A percentile compares a stretch with the other conserved stretches of the same genome.
Evolutionary conservation across 2,113 vertebrate species (phyloP).

Genomic region (Oreochromis niloticus): DNA sequence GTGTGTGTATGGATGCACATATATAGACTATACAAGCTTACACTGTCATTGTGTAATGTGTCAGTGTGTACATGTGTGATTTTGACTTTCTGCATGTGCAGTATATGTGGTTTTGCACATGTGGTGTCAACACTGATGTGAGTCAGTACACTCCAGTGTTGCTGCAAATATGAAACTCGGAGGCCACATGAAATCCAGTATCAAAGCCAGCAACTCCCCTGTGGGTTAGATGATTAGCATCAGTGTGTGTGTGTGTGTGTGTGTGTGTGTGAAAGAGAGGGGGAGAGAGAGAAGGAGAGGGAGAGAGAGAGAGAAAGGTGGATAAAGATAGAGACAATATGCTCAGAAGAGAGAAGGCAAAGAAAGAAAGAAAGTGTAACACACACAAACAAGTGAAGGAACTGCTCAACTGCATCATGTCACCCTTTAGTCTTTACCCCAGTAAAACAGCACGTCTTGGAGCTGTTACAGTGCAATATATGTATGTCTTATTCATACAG

Average conservation of each 20-base stretch:
- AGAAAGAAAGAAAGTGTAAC: neutral
- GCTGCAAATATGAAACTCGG: slow-evolving; percentile 28
- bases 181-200: slow-evolving; percentile 35
- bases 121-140: neutral
- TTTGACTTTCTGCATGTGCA: neutral
- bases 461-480: neutral
- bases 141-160: slow-evolving; percentile 7
- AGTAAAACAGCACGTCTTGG: neutral
- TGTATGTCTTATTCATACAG: neutral
- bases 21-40: neutral
- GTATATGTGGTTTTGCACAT: neutral
- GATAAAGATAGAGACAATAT: neutral
- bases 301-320: neutral
- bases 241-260: neutral
- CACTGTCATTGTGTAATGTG: neutral
- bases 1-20: neutral
- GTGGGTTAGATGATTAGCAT: slow-evolving; percentile 38
- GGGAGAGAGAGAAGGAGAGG: rapidly evolving
- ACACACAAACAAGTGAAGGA: neutral
- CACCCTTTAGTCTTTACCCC: neutral
- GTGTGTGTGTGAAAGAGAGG: neutral
- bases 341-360: neutral
- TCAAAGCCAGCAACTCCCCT: slow-evolving; percentile 23
- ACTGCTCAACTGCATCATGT: neutral
- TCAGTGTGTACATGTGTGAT: neutral